Conservation (phyloP, 2,797 vertebrate species). For the Mustela erminea region DNA sequence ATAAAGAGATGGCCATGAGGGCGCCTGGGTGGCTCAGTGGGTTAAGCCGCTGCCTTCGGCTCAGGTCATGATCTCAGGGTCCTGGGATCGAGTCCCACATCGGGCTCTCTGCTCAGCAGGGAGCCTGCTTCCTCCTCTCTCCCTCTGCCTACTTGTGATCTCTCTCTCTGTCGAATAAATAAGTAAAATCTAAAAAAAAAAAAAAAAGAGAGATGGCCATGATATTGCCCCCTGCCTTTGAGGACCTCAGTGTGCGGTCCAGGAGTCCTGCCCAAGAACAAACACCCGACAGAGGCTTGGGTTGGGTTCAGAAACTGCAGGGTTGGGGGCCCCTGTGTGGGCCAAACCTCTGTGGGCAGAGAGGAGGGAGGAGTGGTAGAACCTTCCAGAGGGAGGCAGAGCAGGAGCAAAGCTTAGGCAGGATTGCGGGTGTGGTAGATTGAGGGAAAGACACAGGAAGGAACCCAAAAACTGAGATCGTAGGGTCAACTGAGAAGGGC, state of each 20-base stretch:
- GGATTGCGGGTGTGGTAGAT: rapidly evolving
- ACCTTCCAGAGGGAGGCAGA: neutral
- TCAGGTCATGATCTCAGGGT: no score
- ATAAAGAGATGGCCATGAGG: neutral
- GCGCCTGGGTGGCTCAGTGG: no score
- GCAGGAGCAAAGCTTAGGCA: rapidly evolving
- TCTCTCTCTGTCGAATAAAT: no score
- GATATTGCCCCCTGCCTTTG: neutral
- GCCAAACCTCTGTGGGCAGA: neutral
- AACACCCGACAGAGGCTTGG: no score
- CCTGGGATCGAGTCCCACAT: no score
- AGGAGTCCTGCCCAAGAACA: neutral
- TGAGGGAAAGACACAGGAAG: neutral
- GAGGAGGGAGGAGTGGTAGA: neutral
- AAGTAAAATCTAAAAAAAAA: no score
- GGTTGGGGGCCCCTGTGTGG: rapidly evolving
- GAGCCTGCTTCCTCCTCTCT: no score
- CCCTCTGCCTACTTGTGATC: no score
- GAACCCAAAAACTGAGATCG: neutral
- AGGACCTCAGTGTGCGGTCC: rapidly evolving
- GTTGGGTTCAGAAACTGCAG: neutral
- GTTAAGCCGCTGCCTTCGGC: no score
- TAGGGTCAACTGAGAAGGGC: neutral
- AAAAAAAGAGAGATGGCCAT: rapidly evolving
- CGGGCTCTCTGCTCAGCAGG: no score